A percentile compares a stretch with the other conserved stretches of the same genome.
These are phyloP conservation scores for Eupleurogrammus muticus DNA, from an alignment of 2,797 vertebrate genomes.

Conservation along the genomic window DNA sequence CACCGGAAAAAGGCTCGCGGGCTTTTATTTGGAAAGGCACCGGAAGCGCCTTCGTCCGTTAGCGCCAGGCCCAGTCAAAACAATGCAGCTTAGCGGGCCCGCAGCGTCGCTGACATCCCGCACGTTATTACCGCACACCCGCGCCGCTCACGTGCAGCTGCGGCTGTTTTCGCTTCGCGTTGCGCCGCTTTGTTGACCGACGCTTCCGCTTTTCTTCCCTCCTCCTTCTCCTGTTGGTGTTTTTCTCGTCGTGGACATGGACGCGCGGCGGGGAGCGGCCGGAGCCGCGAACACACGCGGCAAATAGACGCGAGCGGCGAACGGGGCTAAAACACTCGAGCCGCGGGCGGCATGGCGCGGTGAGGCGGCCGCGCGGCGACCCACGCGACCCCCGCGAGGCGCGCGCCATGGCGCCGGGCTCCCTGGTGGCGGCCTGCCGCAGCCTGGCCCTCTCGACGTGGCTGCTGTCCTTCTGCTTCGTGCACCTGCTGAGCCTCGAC, in stretches of 20 bases:
- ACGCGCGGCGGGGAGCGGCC: conserved; percentile 42
- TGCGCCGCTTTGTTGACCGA: too few species aligned
- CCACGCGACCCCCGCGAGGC: conserved; percentile 28
- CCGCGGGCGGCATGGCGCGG: conserved; percentile 43
- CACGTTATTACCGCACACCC: neutral
- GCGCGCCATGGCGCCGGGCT: conserved; percentile 87
- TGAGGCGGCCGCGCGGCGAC: neutral
- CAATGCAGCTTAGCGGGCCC: conserved; percentile 49
- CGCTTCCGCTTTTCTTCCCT: too few species aligned
- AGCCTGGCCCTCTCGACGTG: conserved; percentile 96
- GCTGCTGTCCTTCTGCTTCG: conserved; percentile 97
- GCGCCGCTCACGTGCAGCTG: accelerated
- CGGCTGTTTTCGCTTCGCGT: too few species aligned
- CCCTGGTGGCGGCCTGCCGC: conserved; percentile 93
- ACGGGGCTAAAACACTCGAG: too few species aligned
- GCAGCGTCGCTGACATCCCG: neutral
- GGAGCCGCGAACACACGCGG: neutral
- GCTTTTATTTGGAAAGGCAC: conserved; percentile 23
- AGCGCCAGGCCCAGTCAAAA: conserved; percentile 65
- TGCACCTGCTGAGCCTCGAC: conserved; percentile 95
- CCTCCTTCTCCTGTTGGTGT: neutral
- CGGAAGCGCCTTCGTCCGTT: accelerated
- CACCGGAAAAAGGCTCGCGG: accelerated
- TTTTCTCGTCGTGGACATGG: conserved; percentile 49
- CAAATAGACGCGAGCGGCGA: too few species aligned